Evolutionary conservation across 2,797 vertebrate species (phyloP).

Genomic region (Intellagama lesueurii): DNA sequence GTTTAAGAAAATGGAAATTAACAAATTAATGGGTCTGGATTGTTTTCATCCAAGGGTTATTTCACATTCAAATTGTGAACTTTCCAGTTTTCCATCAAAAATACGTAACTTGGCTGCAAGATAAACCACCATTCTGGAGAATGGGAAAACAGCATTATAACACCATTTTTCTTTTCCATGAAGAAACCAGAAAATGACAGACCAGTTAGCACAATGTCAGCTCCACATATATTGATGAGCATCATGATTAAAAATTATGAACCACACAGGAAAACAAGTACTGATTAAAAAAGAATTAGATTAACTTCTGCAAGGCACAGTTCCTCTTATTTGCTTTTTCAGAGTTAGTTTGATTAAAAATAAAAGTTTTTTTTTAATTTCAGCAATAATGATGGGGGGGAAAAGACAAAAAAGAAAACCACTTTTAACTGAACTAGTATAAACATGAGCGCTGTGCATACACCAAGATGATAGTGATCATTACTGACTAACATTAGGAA

Average conservation of each 20-base stretch:
- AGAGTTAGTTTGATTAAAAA: background rate
- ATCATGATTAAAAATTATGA: background rate
- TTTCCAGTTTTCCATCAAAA: background rate
- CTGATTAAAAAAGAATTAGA: background rate
- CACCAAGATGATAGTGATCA: too few species aligned
- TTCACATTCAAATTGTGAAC: background rate
- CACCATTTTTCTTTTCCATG: background rate
- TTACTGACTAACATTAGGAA: too few species aligned
- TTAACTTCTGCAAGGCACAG: background rate
- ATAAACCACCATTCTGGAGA: background rate
- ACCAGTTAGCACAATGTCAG: background rate
- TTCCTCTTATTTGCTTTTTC: background rate
- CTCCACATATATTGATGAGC: background rate
- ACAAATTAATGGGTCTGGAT: background rate
- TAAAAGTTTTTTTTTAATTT: too few species aligned
- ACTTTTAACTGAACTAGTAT: too few species aligned
- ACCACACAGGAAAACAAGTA: background rate
- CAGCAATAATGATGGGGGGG: too few species aligned
- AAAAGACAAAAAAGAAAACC: too few species aligned
- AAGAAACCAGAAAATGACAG: background rate
- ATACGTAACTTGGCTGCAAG: background rate
- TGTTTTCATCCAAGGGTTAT: background rate
- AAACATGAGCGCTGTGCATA: too few species aligned
- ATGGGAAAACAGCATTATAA: background rate
- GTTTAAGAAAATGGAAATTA: too few species aligned